Evolutionary conservation across 2,888 invertebrate genomes (phyloP), one percentile per base, ranked within the genome.

Genomic region (Strigamia maritima): DNA sequence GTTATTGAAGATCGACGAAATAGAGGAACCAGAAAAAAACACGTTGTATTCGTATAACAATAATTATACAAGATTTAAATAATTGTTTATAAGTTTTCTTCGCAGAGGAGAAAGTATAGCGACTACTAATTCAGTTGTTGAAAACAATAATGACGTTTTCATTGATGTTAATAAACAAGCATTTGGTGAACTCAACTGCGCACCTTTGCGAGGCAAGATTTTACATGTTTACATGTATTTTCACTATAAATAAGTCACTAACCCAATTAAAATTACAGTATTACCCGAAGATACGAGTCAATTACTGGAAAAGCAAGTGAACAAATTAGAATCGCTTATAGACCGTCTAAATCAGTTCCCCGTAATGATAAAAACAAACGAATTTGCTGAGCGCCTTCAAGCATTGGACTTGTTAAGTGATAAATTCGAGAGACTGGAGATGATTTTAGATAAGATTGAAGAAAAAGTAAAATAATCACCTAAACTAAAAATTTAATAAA

Each of bases 361-460:
- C 22, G 19, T 10, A 7, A 60, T 60, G 19, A 24, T 60, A 1
- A 22, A 19, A 24, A 8, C 19, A 24, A 60, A 60, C 22, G 24
- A 24, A 60, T 60, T 60, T 60, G 22, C 19, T 60, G 60, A 60
- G 12, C 60, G 60, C 10, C 19, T 60, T n/a, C 60, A 19, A 22
- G 10, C 60, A 24, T 22, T 60, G 60, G 60, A 60, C 6, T 24
- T 22, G 10, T 12, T 60, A 24, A 60, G 19, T 19, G 6, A 31
- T 28, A 75, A 75, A 75, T 35, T 75, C 26, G 75, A 35, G 7
- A 24, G 35, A 12, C 28, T 75, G 4, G 75, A 75, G 24, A 75
- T 35, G 35, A 3, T 75, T 75, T 19, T 75, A 75, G 75, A 75
- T 28, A 75, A 75, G 28, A 35, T 75, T 1, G 75, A 28, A 75